These are phyloP conservation scores for Drosophila kepulauana DNA, from an alignment of 1,140 invertebrate species.

Conservation along the genomic window DNA sequence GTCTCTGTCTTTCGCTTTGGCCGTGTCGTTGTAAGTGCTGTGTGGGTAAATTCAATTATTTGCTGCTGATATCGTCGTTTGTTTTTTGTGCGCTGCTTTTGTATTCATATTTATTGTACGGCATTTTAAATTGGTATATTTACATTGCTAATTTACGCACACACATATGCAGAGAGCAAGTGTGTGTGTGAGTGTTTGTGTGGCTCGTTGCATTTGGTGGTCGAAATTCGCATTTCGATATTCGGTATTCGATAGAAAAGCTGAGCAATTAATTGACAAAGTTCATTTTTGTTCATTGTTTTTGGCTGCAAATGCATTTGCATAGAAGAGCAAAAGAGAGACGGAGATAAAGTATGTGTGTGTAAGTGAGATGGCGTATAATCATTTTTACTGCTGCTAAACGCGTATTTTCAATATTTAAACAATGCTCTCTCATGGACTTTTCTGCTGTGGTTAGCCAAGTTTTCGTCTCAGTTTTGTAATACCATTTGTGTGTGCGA, in stretches of 20 bases:
- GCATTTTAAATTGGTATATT: constrained; percentile 83
- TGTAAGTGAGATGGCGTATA: constrained; percentile 17
- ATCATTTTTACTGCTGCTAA: constrained; percentile 59
- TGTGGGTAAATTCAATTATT: constrained; percentile 82
- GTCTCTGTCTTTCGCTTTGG: not conserved
- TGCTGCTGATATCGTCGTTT: constrained; percentile 80
- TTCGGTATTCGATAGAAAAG: constrained; percentile 42
- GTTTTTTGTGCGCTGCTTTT: constrained; percentile 72
- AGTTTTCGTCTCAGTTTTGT: constrained; percentile 43
- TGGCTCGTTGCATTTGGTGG: constrained; percentile 31
- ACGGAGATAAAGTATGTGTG: not conserved
- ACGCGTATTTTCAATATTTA: constrained; percentile 71
- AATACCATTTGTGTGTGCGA: constrained; percentile 5
- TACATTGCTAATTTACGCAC: constrained; percentile 80
- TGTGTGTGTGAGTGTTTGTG: not conserved
- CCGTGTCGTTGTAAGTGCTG: constrained; percentile 36
- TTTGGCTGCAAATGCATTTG: constrained; percentile 19
- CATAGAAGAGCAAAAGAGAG: not conserved
- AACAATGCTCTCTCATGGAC: constrained; percentile 53
- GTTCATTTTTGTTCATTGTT: constrained; percentile 71
- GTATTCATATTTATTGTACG: constrained; percentile 81
- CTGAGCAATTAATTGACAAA: constrained; percentile 80
- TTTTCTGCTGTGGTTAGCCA: constrained; percentile 45
- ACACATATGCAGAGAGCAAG: constrained; percentile 30
- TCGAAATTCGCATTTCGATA: constrained; percentile 42